phyloP scores from a whole-genome alignment of 2,113 vertebrate species.

The Dicerorhinus sumatrensis region DNA sequence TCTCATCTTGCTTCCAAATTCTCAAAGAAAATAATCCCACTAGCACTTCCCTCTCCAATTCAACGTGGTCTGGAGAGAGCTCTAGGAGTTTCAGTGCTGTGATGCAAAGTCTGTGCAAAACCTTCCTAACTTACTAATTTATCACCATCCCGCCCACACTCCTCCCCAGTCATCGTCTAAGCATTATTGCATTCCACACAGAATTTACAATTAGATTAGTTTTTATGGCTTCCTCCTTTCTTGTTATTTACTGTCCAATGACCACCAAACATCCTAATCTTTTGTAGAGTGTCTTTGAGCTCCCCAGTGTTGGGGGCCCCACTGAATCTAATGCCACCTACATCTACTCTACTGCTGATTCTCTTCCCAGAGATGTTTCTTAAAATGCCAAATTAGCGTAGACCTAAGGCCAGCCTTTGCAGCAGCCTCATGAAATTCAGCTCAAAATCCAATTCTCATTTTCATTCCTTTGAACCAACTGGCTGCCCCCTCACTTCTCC shows the following conservation, averaged over 20 bases:
- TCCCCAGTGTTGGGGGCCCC: not conserved
- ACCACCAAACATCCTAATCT: not conserved
- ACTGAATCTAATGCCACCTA: not conserved
- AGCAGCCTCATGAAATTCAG: not conserved
- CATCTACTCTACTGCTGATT: not conserved
- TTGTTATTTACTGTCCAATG: not conserved
- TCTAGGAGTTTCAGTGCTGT: not conserved
- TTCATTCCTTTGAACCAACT: constrained; percentile 22
- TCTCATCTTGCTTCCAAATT: not conserved
- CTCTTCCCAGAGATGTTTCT: not conserved
- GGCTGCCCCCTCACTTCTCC: not conserved
- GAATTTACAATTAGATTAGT: not conserved
- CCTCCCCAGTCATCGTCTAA: not conserved
- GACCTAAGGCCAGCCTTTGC: not conserved
- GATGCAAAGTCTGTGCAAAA: not conserved
- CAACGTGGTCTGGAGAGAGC: not conserved
- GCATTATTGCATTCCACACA: not conserved
- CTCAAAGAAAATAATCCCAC: not conserved
- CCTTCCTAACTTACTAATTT: not conserved
- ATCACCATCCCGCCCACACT: not conserved
- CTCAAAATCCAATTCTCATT: constrained; percentile 33
- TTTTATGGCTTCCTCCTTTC: not conserved
- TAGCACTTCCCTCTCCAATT: not conserved
- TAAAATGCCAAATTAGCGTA: not conserved
- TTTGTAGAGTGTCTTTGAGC: not conserved